Evolutionary conservation across 1,140 invertebrate genomes (phyloP).

Genomic region (Papilio xuthus): DNA sequence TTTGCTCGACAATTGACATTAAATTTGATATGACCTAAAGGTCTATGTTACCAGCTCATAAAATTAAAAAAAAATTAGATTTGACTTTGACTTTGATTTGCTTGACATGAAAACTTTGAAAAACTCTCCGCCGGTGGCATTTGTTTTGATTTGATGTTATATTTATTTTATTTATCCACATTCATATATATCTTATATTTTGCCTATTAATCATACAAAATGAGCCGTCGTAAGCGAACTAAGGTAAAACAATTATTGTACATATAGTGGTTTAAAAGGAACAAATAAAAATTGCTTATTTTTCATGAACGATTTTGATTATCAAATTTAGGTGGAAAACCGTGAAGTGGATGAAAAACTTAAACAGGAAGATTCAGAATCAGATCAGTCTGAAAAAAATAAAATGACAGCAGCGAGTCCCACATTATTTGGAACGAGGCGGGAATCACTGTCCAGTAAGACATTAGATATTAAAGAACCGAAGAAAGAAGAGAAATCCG

Average conservation of each 20-base stretch:
- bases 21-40: too few relatives aligned
- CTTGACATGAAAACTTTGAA: slow-evolving; percentile 19
- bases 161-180: slow-evolving; percentile 15
- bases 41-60: too few relatives aligned
- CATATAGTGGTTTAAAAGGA: background rate
- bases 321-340: slow-evolving; percentile 83
- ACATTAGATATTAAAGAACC: slow-evolving; percentile 63
- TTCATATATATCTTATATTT: slow-evolving; percentile 13
- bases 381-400: slow-evolving; percentile 84
- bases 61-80: too few relatives aligned
- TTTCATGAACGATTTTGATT: slow-evolving; percentile 64
- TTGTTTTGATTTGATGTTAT: slow-evolving; percentile 40
- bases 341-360: slow-evolving; percentile 87
- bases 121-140: background rate
- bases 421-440: slow-evolving; percentile 66
- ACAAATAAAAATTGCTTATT: background rate
- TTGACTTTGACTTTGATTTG: slow-evolving; percentile 1
- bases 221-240: slow-evolving; percentile 85
- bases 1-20: too few relatives aligned
- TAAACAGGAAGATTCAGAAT: slow-evolving; percentile 85
- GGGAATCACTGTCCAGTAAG: slow-evolving; percentile 77
- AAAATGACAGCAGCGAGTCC: slow-evolving; percentile 80
- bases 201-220: slow-evolving; percentile 52
- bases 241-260: slow-evolving; percentile 70
- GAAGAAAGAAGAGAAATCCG: slow-evolving; percentile 81